phyloP scores from a whole-genome alignment of 1,140 invertebrate genomes.

The Pinna nobilis region DNA sequence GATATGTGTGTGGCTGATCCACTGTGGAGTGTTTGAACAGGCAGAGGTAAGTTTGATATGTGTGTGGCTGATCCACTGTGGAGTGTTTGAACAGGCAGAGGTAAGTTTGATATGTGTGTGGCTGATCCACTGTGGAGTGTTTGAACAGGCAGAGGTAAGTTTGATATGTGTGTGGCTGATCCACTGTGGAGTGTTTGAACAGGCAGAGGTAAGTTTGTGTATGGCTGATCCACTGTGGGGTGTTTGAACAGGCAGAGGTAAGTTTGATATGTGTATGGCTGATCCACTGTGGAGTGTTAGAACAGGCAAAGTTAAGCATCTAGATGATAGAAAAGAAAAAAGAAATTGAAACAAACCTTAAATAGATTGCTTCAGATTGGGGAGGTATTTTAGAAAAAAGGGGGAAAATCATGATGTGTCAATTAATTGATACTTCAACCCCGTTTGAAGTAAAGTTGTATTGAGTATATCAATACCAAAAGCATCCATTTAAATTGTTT shows the following conservation, averaged over 20 bases:
- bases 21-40: conserved; percentile 76
- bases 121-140: conserved; percentile 76
- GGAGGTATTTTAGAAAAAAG: too few relatives aligned
- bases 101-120: conserved; percentile 74
- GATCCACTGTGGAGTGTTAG: conserved; percentile 76
- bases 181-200: conserved; percentile 75
- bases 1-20: conserved; percentile 77
- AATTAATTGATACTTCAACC: too few relatives aligned
- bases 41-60: conserved; percentile 74
- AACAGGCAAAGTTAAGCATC: conserved; percentile 72
- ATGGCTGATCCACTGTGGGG: conserved; percentile 76
- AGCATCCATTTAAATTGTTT: background rate
- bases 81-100: conserved; percentile 75
- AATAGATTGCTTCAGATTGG: too few relatives aligned
- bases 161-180: conserved; percentile 78
- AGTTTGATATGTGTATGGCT: conserved; percentile 75
- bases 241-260: conserved; percentile 75
- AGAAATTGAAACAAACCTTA: too few relatives aligned
- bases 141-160: conserved; percentile 74
- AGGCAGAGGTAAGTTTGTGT: conserved; percentile 74
- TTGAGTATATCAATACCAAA: background rate
- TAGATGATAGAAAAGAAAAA: background rate
- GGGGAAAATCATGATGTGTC: too few relatives aligned
- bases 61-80: conserved; percentile 77
- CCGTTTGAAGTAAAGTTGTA: background rate